phyloP scores from a whole-genome alignment of 2,113 vertebrate genomes.

The Tachysurus vachellii region DNA sequence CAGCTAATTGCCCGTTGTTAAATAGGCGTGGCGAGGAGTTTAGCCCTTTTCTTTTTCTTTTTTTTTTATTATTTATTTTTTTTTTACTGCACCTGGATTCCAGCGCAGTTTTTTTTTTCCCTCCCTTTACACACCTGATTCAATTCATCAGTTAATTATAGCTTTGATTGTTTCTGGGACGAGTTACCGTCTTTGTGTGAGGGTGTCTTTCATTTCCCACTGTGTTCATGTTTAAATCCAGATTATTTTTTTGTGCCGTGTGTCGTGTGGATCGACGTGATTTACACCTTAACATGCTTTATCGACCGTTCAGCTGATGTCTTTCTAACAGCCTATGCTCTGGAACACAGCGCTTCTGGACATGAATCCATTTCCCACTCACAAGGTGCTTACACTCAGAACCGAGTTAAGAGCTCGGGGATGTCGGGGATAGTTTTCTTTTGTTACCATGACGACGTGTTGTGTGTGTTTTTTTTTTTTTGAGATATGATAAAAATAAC shows the following conservation, averaged over 20 bases:
- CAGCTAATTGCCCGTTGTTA: constrained; percentile 53
- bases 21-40: background rate
- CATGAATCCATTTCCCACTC: background rate
- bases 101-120: background rate
- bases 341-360: constrained; percentile 12
- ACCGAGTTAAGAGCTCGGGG: background rate
- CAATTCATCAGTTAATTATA: background rate
- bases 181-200: background rate
- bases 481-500: too few species aligned
- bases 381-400: background rate
- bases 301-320: background rate
- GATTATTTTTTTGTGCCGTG: background rate
- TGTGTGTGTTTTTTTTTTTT: background rate
- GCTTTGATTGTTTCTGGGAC: background rate
- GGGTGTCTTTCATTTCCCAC: background rate
- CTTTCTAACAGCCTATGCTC: background rate
- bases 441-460: background rate
- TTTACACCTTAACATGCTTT: background rate
- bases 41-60: background rate
- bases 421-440: background rate
- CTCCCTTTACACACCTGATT: background rate
- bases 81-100: background rate
- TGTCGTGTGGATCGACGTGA: constrained; percentile 19
- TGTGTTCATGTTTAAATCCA: background rate
- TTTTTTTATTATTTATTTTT: background rate